Conservation (phyloP, 2,113 vertebrate genomes). For the Corydoras sp. region DNA sequence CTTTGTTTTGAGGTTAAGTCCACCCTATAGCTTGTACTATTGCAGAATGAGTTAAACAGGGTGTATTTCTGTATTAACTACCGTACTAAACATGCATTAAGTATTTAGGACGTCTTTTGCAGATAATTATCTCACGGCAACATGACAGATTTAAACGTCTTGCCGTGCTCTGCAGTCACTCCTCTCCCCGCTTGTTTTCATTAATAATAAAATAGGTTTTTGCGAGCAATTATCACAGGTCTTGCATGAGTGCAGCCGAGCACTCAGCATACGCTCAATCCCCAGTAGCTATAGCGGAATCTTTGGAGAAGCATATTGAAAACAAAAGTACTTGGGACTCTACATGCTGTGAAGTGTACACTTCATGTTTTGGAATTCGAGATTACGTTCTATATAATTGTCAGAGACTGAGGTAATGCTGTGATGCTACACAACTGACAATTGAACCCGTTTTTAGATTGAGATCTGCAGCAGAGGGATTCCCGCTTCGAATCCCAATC, state of each 20-base stretch:
- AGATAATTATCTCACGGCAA: constrained; percentile 8
- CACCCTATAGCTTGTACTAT: too few relatives aligned
- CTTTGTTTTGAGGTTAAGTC: too few relatives aligned
- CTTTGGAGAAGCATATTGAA: constrained; percentile 7
- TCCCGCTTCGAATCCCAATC: too few relatives aligned
- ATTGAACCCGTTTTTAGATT: too few relatives aligned
- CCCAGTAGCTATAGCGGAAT: constrained; percentile 14
- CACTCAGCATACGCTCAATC: constrained; percentile 17
- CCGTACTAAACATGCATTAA: not conserved
- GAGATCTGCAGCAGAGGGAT: too few relatives aligned
- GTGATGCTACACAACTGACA: too few relatives aligned
- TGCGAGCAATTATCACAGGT: constrained; percentile 33
- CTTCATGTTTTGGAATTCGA: too few relatives aligned
- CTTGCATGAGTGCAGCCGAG: constrained; percentile 29
- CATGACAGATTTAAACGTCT: not conserved
- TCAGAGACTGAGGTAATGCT: too few relatives aligned
- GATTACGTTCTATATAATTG: too few relatives aligned
- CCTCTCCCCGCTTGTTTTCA: constrained; percentile 25
- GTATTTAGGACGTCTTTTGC: not conserved
- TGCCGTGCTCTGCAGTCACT: constrained; percentile 3
- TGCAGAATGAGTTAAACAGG: too few relatives aligned
- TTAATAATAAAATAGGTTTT: constrained; percentile 29
- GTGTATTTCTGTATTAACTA: not conserved
- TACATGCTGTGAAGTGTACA: constrained; percentile 14
- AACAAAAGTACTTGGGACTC: not conserved